phyloP scores from a whole-genome alignment of 1,140 invertebrate genomes.

The Pseudomyrmex pallidus region DNA sequence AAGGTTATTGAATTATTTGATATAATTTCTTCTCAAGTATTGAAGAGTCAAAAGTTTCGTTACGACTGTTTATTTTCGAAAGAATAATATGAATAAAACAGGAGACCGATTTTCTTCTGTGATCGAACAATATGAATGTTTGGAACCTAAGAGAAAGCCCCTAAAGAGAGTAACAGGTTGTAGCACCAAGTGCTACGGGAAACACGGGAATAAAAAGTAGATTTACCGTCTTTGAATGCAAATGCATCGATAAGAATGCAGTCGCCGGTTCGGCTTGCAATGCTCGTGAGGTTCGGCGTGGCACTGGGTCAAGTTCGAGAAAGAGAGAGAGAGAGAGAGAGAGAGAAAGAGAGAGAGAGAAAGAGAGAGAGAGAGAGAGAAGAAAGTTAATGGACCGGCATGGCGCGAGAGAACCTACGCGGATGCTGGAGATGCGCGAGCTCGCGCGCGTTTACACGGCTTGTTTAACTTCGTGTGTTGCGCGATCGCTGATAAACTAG shows the following conservation, averaged over 20 bases:
- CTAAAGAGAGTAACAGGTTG: conserved; percentile 68
- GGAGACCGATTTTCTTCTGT: not conserved
- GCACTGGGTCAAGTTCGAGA: conserved; percentile 53
- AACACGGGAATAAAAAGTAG: conserved; percentile 53
- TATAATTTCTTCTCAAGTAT: not conserved
- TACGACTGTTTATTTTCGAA: not conserved
- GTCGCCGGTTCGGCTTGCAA: conserved; percentile 35
- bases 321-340: no score
- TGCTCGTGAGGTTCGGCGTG: conserved; percentile 13
- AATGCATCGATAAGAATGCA: conserved; percentile 58
- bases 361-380: no score
- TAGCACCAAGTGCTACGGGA: conserved; percentile 44
- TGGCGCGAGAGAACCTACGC: conserved; percentile 27
- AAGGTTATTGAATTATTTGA: not conserved
- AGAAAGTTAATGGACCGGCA: conserved; percentile 30
- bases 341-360: not conserved
- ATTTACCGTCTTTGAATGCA: conserved; percentile 59
- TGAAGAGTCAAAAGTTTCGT: not conserved
- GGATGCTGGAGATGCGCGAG: not conserved
- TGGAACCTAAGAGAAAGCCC: conserved; percentile 40
- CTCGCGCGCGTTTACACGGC: conserved; percentile 16
- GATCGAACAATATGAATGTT: conserved; percentile 30
- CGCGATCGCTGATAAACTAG: conserved; percentile 31
- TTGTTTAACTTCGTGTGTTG: conserved; percentile 38
- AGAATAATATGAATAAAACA: conserved; percentile 8